phyloP scores from a whole-genome alignment of 2,797 vertebrate species.

The Crypturellus tataupa region DNA sequence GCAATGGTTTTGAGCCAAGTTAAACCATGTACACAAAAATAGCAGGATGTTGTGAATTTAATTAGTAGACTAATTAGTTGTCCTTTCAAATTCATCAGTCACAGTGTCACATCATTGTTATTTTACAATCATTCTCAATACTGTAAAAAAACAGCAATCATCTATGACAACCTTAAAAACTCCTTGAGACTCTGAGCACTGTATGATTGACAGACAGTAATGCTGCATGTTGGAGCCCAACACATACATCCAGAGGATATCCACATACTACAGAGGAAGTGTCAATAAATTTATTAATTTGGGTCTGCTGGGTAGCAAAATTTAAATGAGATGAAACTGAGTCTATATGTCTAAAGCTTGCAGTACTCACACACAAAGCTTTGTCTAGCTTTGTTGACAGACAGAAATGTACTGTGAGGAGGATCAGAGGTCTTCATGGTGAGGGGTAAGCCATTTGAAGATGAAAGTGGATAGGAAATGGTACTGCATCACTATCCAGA shows the following conservation, averaged over 20 bases:
- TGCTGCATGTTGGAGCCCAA: neutral
- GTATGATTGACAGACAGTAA: neutral
- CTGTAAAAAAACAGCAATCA: neutral
- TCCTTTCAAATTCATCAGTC: neutral
- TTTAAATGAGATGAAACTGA: neutral
- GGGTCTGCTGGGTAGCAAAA: neutral
- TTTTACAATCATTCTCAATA: neutral
- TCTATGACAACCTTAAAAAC: neutral
- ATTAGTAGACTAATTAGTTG: neutral
- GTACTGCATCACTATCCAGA: neutral
- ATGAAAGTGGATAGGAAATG: neutral
- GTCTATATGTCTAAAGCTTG: neutral
- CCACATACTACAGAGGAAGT: neutral
- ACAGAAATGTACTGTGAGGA: neutral
- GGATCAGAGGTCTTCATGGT: accelerated
- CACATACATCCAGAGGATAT: neutral
- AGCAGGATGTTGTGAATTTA: neutral
- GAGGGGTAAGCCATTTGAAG: neutral
- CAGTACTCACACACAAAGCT: neutral
- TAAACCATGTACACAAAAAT: neutral
- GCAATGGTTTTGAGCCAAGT: neutral
- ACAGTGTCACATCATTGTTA: neutral
- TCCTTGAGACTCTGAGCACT: neutral
- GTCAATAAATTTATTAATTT: neutral
- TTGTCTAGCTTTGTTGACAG: neutral